Evolutionary conservation across 2,888 invertebrate species (phyloP).

Genomic region (Trisateles emortualis): DNA sequence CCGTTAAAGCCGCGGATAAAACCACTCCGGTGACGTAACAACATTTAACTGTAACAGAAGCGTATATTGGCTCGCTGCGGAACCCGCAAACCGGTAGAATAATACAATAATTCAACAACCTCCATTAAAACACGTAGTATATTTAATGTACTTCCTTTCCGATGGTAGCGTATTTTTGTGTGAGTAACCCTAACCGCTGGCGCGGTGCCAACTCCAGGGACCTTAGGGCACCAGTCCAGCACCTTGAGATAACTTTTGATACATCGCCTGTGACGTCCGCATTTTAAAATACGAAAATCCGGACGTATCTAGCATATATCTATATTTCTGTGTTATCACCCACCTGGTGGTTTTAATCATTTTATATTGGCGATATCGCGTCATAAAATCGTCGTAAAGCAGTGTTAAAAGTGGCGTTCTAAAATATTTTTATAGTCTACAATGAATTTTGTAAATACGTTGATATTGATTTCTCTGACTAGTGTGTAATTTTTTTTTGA

Average conservation of each 20-base stretch:
- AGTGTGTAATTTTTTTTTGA: too few species aligned
- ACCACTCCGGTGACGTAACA: slow-evolving; percentile 26
- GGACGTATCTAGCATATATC: slow-evolving; percentile 4
- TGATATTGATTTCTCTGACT: slow-evolving; percentile 5
- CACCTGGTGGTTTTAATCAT: slow-evolving; percentile 35
- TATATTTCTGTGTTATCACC: slow-evolving; percentile 7
- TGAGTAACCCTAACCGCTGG: slow-evolving; percentile 54
- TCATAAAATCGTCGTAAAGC: slow-evolving; percentile 32
- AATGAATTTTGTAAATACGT: slow-evolving; percentile 9
- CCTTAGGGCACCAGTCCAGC: slow-evolving; percentile 59
- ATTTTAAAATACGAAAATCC: slow-evolving; percentile 37
- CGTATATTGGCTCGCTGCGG: slow-evolving; percentile 32
- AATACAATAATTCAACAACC: slow-evolving; percentile 46
- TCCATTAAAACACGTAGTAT: slow-evolving; percentile 48
- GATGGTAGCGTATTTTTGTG: slow-evolving; percentile 56
- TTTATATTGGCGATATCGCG: slow-evolving; percentile 16
- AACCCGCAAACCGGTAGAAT: slow-evolving; percentile 30
- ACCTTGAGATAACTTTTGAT: slow-evolving; percentile 54
- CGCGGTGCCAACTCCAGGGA: slow-evolving; percentile 52
- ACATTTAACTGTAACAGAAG: slow-evolving; percentile 25
- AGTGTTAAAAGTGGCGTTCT: slow-evolving; percentile 8
- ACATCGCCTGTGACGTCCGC: slow-evolving; percentile 32
- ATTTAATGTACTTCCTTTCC: slow-evolving; percentile 58
- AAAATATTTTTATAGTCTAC: slow-evolving; percentile 16
- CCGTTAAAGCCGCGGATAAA: slow-evolving; percentile 27